Percentiles rank a stretch among this genome's conserved stretches.
Conservation (phyloP, 2,113 vertebrate species). For the Ranitomeya variabilis region DNA sequence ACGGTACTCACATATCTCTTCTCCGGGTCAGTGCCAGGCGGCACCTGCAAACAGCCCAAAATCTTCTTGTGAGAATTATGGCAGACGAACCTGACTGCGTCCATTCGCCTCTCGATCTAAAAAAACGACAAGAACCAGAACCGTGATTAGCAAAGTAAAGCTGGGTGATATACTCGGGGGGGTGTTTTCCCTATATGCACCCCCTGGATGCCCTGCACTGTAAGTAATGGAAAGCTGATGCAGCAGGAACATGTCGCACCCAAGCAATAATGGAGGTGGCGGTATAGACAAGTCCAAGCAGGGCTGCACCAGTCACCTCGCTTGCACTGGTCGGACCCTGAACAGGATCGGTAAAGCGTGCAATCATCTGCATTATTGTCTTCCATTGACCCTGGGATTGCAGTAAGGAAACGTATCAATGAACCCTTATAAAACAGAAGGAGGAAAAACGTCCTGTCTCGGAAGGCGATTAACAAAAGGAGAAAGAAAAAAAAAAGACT, state of each 20-base stretch:
- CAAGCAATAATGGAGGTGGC: too few species aligned
- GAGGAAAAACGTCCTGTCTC: not conserved
- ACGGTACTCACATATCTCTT: conserved; percentile 87
- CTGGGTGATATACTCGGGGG: too few species aligned
- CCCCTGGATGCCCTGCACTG: too few species aligned
- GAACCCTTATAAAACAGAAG: not conserved
- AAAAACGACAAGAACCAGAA: not conserved
- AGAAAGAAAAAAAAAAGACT: not conserved
- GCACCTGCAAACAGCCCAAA: conserved; percentile 88
- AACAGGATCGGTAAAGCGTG: not conserved
- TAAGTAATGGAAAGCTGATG: too few species aligned
- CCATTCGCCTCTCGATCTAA: conserved; percentile 93
- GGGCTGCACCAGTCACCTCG: not conserved
- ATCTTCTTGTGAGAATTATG: conserved; percentile 93
- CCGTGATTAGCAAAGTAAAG: too few species aligned
- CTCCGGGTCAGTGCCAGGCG: conserved; percentile 87
- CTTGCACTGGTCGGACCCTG: not conserved
- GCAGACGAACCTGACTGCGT: conserved; percentile 87
- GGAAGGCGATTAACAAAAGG: conserved; percentile 15
- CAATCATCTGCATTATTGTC: not conserved
- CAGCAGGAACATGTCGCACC: too few species aligned
- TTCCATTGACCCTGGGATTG: not conserved
- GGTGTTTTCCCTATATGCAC: too few species aligned
- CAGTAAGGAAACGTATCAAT: not conserved
- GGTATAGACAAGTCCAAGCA: not conserved